Evolutionary conservation across 64 coral and sea anemone genomes (phyloP).

Genomic region (Montipora cactus): DNA sequence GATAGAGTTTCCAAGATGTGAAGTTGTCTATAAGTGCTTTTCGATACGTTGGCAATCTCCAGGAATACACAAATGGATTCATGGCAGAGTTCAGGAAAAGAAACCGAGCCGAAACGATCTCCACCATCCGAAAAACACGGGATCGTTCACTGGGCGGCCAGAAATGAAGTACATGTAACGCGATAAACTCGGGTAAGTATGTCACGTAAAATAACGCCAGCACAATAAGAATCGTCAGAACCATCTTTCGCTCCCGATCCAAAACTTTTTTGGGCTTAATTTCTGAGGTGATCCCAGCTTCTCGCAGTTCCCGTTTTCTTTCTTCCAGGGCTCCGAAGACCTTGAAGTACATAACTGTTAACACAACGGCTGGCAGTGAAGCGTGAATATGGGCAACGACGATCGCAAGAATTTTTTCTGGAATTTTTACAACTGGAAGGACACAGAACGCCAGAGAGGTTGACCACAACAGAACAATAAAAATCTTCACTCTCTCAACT

Average conservation of each 20-base stretch:
- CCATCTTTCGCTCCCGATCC: constrained; percentile 25
- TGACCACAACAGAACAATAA: background rate
- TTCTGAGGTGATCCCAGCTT: background rate
- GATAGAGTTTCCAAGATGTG: too few relatives aligned
- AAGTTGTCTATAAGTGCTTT: background rate
- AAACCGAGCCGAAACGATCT: constrained; percentile 9
- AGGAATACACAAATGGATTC: constrained; percentile 33
- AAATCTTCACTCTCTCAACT: background rate
- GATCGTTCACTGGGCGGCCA: background rate
- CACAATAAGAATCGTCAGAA: constrained; percentile 16
- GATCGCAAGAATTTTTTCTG: constrained; percentile 3
- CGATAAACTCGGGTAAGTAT: constrained; percentile 22
- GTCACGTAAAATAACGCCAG: constrained; percentile 32
- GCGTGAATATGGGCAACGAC: background rate
- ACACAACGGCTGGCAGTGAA: background rate
- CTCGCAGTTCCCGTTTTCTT: constrained; percentile 3
- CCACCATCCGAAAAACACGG: background rate
- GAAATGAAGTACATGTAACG: background rate
- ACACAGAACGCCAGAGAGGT: background rate
- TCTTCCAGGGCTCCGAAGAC: constrained; percentile 7
- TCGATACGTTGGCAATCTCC: constrained; percentile 33
- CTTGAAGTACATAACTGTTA: constrained; percentile 41
- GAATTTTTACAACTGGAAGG: background rate
- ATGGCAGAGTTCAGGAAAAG: constrained; percentile 37
- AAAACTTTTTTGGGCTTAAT: background rate